phyloP scores from a whole-genome alignment of 2,113 vertebrate species.

The Indicator indicator region DNA sequence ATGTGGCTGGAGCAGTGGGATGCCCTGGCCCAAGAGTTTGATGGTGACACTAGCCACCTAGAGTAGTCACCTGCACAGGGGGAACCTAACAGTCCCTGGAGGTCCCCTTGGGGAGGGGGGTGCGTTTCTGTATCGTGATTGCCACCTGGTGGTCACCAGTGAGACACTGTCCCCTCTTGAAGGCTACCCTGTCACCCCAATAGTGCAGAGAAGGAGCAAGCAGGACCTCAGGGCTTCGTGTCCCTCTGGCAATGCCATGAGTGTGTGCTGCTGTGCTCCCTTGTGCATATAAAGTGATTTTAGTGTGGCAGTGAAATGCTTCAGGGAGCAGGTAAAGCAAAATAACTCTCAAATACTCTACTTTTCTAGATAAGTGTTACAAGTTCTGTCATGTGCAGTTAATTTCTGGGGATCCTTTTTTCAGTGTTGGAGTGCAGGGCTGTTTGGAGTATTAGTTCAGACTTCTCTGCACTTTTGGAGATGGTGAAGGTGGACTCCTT shows the following conservation, averaged over 20 bases:
- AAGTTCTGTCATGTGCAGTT: background rate
- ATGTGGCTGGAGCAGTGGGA: background rate
- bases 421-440: background rate
- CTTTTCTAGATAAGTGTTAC: background rate
- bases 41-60: background rate
- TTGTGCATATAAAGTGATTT: background rate
- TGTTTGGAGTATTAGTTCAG: background rate
- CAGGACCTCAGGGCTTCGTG: background rate
- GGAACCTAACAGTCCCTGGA: background rate
- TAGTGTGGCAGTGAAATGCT: background rate
- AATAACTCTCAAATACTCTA: background rate
- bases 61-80: background rate
- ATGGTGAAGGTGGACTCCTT: background rate
- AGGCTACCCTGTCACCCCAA: background rate
- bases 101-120: slow-evolving; percentile 59
- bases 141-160: slow-evolving; percentile 75
- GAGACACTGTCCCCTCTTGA: slow-evolving; percentile 26
- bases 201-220: background rate
- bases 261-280: background rate
- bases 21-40: background rate
- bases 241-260: background rate
- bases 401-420: background rate
- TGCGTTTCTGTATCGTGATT: slow-evolving; percentile 64
- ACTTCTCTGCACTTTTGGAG: background rate
- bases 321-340: background rate